These are phyloP conservation scores for Poecilobothrus nobilitatus DNA, from an alignment of 2,888 invertebrate genomes.

Conservation along the genomic window DNA sequence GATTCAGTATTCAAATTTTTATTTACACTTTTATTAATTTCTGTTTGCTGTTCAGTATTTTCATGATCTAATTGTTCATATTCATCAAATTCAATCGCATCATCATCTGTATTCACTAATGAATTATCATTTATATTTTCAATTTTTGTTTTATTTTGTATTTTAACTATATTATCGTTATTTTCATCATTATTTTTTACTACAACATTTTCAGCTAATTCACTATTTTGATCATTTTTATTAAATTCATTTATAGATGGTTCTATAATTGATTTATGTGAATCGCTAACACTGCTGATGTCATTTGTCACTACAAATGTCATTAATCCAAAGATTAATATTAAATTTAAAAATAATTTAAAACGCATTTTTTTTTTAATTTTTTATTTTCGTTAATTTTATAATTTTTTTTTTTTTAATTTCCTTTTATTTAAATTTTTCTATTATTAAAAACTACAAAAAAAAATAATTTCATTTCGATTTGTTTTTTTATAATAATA, in stretches of 20 bases:
- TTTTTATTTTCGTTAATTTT: background rate
- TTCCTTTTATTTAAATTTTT: too few relatives aligned
- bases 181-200: slow-evolving; percentile 17
- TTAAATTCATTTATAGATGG: background rate
- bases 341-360: slow-evolving; percentile 33
- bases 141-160: background rate
- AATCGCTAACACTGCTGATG: background rate
- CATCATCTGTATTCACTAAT: background rate
- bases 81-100: too few relatives aligned
- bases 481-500: too few relatives aligned
- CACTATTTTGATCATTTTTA: background rate
- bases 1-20: background rate
- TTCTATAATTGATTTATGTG: too few relatives aligned
- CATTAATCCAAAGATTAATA: slow-evolving; percentile 31
- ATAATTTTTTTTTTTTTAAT: too few relatives aligned
- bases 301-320: slow-evolving; percentile 32
- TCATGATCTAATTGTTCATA: slow-evolving; percentile 13
- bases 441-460: too few relatives aligned
- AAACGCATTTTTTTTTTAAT: slow-evolving; percentile 32
- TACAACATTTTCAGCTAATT: background rate
- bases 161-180: slow-evolving; percentile 9
- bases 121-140: background rate
- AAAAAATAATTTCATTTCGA: too few relatives aligned
- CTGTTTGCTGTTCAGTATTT: slow-evolving; percentile 13
- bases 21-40: background rate